These are phyloP conservation scores for Sinocyclocheilus anshuiensis DNA, from an alignment of 2,113 vertebrate species.

Conservation along the genomic window DNA sequence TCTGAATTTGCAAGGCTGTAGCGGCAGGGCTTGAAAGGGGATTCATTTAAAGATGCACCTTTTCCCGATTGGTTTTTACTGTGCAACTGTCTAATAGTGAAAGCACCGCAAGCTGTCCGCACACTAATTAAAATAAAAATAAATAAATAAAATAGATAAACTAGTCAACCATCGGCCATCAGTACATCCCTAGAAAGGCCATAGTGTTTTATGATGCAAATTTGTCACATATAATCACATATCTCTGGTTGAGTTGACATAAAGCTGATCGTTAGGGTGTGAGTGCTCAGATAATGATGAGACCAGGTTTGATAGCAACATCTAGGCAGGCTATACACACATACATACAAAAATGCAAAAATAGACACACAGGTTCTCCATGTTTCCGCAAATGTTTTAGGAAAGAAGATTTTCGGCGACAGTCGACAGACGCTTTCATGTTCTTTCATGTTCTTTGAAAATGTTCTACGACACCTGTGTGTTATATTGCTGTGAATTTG, in stretches of 20 bases:
- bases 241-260: conserved; percentile 60
- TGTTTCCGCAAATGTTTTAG: neutral
- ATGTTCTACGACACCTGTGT: neutral
- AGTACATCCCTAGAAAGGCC: neutral
- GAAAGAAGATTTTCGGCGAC: neutral
- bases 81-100: neutral
- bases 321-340: conserved; percentile 11
- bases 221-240: conserved; percentile 49
- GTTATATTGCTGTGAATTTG: conserved; percentile 1
- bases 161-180: neutral
- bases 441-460: no score
- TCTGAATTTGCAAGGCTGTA: neutral
- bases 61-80: neutral
- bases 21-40: neutral
- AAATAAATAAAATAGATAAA: neutral
- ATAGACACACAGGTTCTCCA: neutral
- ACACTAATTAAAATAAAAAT: neutral
- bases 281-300: conserved; percentile 66
- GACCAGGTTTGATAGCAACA: conserved; percentile 54
- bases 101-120: neutral
- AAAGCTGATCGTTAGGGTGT: conserved; percentile 53
- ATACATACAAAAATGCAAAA: neutral
- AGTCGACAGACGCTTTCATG: neutral
- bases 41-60: neutral
- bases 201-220: conserved; percentile 18